A percentile compares a stretch with the other conserved stretches of the same genome.
phyloP scores from a whole-genome alignment of 2,888 invertebrate genomes.

The Dione vanillae region DNA sequence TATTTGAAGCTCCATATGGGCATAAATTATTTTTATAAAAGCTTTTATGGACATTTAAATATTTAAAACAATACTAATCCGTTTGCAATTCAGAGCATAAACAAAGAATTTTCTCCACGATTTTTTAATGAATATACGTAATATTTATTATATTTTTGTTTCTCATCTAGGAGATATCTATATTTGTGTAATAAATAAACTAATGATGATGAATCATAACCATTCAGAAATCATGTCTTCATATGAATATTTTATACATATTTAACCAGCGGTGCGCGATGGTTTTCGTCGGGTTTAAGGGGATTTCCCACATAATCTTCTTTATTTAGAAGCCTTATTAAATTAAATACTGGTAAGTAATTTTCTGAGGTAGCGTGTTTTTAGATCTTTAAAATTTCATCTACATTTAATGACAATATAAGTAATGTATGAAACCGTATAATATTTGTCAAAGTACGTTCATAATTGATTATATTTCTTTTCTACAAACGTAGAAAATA shows the following conservation, averaged over 20 bases:
- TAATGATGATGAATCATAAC: background rate
- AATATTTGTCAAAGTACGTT: no score
- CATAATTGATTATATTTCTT: no score
- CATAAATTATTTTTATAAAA: slow-evolving; percentile 44
- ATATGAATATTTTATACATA: background rate
- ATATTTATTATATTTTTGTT: background rate
- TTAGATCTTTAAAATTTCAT: background rate
- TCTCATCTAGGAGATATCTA: background rate
- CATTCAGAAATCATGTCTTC: background rate
- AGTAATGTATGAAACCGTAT: no score
- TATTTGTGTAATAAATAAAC: background rate
- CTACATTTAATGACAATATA: no score
- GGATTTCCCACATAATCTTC: slow-evolving; percentile 2
- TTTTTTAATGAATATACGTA: no score
- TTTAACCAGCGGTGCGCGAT: slow-evolving; percentile 4
- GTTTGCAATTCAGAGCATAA: background rate
- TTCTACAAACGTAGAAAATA: no score
- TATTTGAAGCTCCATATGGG: slow-evolving; percentile 29
- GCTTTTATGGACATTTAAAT: slow-evolving; percentile 43
- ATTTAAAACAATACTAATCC: slow-evolving; percentile 11
- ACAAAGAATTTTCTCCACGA: background rate
- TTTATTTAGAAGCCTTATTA: background rate
- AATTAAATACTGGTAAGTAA: background rate
- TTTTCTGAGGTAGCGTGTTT: background rate
- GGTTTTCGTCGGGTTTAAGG: slow-evolving; percentile 1